Evolutionary conservation across 2,113 vertebrate genomes (phyloP).

Genomic region (Spilogale gracilis): DNA sequence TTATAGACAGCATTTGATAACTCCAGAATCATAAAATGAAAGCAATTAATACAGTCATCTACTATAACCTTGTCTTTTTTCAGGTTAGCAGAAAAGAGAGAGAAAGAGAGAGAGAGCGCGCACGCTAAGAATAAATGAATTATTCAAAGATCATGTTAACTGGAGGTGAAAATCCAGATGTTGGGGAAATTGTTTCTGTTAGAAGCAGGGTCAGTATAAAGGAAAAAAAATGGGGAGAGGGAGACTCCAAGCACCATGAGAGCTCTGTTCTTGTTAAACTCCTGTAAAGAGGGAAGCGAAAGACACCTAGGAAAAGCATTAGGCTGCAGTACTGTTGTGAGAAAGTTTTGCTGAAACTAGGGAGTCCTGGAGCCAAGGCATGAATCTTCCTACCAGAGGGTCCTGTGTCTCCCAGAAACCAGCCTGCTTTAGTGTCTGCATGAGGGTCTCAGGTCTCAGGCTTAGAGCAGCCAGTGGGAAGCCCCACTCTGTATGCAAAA

Average conservation of each 20-base stretch:
- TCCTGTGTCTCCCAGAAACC: not conserved
- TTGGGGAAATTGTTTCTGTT: not conserved
- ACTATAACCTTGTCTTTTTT: not conserved
- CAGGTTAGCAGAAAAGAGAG: not conserved
- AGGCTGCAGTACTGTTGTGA: not conserved
- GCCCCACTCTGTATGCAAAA: not conserved
- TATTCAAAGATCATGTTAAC: not conserved
- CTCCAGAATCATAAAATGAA: conserved; percentile 1
- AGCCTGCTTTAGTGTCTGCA: not conserved
- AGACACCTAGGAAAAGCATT: not conserved
- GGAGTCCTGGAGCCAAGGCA: not conserved
- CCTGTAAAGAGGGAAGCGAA: not conserved
- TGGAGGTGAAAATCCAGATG: not conserved
- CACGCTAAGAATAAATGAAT: not conserved
- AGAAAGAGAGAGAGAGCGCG: not conserved
- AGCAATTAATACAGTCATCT: not conserved
- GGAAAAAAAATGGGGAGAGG: not conserved
- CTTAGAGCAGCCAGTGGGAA: not conserved
- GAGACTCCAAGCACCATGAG: too few species aligned
- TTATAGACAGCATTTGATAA: not conserved
- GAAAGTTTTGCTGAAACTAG: not conserved
- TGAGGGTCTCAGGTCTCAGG: not conserved
- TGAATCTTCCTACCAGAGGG: not conserved
- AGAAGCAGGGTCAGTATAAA: not conserved
- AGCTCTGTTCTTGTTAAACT: not conserved